Evolutionary conservation across 2,797 vertebrate species (phyloP), one percentile per base, ranked within the genome.

Genomic region (Pipistrellus pygmaeus): DNA sequence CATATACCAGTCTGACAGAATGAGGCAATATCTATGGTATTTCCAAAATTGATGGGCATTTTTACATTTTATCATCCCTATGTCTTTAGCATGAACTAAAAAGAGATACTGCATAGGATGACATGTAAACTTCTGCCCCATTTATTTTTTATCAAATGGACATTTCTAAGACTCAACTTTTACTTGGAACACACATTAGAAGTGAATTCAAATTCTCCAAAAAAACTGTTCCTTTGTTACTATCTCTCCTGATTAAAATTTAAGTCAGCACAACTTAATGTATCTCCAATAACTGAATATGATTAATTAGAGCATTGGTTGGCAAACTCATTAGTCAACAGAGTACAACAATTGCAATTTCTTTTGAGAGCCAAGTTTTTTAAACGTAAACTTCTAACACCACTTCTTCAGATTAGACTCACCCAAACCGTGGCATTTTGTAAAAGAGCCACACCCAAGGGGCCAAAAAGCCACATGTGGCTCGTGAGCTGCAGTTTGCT

Each of bases 181-280:
- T 94, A 77, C 12, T 62, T 91, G 32, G 62, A 92, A 93, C n/a
- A 89, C 0, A 14, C 30, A 94, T 85, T 9, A 85, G 53, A 94
- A 93, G 7, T 72, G 3, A 38, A 89, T 73, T 92, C 71, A 83
- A 8, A 81, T n/a, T 82, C n/a, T 73, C 18, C 48, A 88, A 92
- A 75, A 53, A 73, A 11, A 27, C 35, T 12, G 5, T 84, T 86
- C 15, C 55, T 82, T 38, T 93, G 9, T 84, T 91, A 90, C 27
- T 41, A 76, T 35, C 20, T 91, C n/a, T 93, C 41, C 44, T 88
- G 55, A 92, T 90, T 83, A 83, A 94, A 94, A 88, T 27, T 78
- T 84, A 20, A 92, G 11, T 27, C 68, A 88, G 5, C 69, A 81
- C n/a, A 94, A 80, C 2, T 41, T 76, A 76, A 80, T 53, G 72